Evolutionary conservation across 2,113 vertebrate genomes (phyloP).

Genomic region (Brachypodius melanocephalos): DNA sequence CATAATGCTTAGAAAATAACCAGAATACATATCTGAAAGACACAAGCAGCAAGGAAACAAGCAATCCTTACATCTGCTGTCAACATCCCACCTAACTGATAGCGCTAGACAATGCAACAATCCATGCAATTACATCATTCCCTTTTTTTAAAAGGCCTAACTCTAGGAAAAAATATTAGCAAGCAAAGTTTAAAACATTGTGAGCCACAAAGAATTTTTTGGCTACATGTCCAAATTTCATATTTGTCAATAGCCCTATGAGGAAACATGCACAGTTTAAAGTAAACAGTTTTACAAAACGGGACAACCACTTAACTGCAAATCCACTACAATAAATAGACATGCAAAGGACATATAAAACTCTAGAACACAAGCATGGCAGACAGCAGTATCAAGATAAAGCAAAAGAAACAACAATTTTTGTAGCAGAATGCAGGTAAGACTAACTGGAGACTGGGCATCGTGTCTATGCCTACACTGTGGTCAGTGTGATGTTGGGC

Average conservation of each 20-base stretch:
- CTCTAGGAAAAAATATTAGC: background rate
- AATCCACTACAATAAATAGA: background rate
- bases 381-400: background rate
- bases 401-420: background rate
- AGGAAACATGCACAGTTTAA: background rate
- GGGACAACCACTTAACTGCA: background rate
- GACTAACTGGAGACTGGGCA: background rate
- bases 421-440: background rate
- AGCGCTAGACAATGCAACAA: background rate
- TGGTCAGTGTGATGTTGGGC: background rate
- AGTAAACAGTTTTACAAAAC: background rate
- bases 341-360: background rate
- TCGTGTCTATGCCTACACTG: background rate
- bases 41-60: background rate
- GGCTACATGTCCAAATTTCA: background rate
- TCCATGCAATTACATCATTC: accelerated
- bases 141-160: background rate
- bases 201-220: background rate
- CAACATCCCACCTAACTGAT: background rate
- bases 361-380: background rate
- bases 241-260: background rate
- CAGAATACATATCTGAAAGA: background rate
- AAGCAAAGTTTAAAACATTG: background rate
- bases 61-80: background rate
- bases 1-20: background rate